These are phyloP conservation scores for Candoia aspera DNA, from an alignment of 2,113 vertebrate genomes.

Conservation along the genomic window DNA sequence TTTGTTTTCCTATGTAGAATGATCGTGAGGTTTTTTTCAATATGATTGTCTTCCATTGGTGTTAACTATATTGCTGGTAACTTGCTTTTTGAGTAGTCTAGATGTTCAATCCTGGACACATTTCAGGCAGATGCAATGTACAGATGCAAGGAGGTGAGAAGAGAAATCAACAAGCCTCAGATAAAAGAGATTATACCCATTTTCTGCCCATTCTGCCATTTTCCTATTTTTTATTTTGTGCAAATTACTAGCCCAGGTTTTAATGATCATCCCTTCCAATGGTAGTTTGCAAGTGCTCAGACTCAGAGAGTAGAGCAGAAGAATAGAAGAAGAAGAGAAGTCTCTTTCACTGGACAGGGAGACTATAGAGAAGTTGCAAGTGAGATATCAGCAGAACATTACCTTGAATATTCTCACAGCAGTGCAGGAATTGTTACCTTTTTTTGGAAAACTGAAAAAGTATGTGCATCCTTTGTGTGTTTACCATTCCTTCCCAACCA, in stretches of 20 bases:
- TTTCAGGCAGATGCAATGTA: constrained; percentile 42
- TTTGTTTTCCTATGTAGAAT: constrained; percentile 7
- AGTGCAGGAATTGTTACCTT: not conserved
- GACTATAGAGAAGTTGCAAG: not conserved
- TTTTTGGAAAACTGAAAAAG: not conserved
- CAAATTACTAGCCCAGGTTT: not conserved
- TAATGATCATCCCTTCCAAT: not conserved
- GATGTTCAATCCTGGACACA: constrained; percentile 38
- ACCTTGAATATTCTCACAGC: not conserved
- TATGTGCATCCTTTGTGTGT: not conserved
- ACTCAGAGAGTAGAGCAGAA: not conserved
- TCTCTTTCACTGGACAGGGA: not conserved
- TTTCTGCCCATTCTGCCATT: not conserved
- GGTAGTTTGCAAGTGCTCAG: not conserved
- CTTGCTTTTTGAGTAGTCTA: constrained; percentile 62
- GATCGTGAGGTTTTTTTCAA: not conserved
- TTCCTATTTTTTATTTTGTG: not conserved
- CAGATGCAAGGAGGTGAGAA: not conserved
- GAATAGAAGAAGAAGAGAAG: not conserved
- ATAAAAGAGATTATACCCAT: not conserved
- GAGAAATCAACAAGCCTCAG: not conserved
- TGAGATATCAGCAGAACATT: not conserved
- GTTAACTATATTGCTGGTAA: constrained; percentile 23
- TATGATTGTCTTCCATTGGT: not conserved
- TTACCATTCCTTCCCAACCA: not conserved